Conservation (phyloP, 2,888 invertebrate species). For the Netelia melanura region DNA sequence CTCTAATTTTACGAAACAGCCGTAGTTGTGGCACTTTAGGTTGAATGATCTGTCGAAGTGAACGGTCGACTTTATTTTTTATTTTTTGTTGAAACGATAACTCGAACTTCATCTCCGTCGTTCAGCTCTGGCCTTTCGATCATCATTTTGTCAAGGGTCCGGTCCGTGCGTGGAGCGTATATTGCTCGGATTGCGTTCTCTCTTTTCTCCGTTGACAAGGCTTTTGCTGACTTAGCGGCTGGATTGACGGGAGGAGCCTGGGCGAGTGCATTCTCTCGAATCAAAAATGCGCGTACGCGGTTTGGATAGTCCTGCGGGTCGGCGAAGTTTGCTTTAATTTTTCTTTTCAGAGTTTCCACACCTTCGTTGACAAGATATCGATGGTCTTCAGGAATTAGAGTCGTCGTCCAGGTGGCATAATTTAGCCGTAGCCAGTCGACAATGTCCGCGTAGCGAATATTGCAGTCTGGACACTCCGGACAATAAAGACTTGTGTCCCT, state of each 20-base stretch:
- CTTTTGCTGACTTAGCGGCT: neutral
- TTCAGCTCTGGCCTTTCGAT: conserved; percentile 24
- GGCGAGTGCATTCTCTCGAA: conserved; percentile 34
- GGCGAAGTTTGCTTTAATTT: conserved; percentile 24
- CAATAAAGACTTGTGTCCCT: too few relatives aligned
- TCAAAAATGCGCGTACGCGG: conserved; percentile 3
- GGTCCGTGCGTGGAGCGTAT: neutral
- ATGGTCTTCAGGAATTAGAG: too few relatives aligned
- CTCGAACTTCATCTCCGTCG: neutral
- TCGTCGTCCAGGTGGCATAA: too few relatives aligned
- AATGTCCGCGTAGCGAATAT: too few relatives aligned
- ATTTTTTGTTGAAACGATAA: conserved; percentile 14
- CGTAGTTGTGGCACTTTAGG: too few relatives aligned
- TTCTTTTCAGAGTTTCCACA: conserved; percentile 6
- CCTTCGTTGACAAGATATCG: conserved; percentile 38
- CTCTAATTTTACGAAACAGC: too few relatives aligned
- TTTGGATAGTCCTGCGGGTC: conserved; percentile 24
- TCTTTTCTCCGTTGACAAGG: conserved; percentile 26
- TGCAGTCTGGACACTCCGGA: too few relatives aligned
- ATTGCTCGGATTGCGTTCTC: neutral
- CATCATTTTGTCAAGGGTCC: conserved; percentile 20
- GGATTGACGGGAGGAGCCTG: neutral
- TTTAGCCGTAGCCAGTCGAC: too few relatives aligned
- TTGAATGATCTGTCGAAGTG: too few relatives aligned
- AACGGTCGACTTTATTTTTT: too few relatives aligned